These are phyloP conservation scores for Chaetodon auriga DNA, from an alignment of 2,113 vertebrate species.

Conservation along the genomic window DNA sequence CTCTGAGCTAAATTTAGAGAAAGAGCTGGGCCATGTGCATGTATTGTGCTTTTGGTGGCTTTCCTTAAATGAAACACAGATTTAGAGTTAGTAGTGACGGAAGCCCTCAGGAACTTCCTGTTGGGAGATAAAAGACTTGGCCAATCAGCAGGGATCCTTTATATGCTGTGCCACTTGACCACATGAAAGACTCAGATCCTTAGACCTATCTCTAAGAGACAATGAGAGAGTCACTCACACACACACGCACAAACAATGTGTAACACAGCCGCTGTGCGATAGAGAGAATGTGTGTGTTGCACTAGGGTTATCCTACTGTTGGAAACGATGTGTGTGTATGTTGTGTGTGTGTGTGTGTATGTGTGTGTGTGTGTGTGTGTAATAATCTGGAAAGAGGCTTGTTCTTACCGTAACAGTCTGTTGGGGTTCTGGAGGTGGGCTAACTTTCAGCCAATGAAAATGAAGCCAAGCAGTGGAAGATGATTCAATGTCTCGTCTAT, in stretches of 20 bases:
- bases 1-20: conserved; percentile 10
- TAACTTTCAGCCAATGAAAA: conserved; percentile 71
- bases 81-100: conserved; percentile 38
- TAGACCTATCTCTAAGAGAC: conserved; percentile 16
- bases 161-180: conserved; percentile 34
- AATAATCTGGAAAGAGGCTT: conserved; percentile 68
- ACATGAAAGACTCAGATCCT: conserved; percentile 62
- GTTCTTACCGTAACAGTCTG: conserved; percentile 72
- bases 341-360: conserved; percentile 35
- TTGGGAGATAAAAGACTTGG: conserved; percentile 66
- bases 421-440: conserved; percentile 65
- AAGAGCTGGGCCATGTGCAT: not conserved
- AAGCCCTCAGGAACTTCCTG: conserved; percentile 67
- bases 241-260: conserved; percentile 4
- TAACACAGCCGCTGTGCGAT: not conserved
- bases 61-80: conserved; percentile 69
- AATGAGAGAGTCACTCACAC: not conserved
- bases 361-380: conserved; percentile 36
- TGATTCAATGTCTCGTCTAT: conserved; percentile 66
- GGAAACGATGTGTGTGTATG: conserved; percentile 11
- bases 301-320: conserved; percentile 15
- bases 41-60: conserved; percentile 43
- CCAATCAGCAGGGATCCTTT: conserved; percentile 63
- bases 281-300: not conserved
- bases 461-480: conserved; percentile 42